A percentile compares a stretch with the other conserved stretches of the same genome.
Conservation (phyloP, 1,140 invertebrate species). For the Epicauta chinensis region DNA sequence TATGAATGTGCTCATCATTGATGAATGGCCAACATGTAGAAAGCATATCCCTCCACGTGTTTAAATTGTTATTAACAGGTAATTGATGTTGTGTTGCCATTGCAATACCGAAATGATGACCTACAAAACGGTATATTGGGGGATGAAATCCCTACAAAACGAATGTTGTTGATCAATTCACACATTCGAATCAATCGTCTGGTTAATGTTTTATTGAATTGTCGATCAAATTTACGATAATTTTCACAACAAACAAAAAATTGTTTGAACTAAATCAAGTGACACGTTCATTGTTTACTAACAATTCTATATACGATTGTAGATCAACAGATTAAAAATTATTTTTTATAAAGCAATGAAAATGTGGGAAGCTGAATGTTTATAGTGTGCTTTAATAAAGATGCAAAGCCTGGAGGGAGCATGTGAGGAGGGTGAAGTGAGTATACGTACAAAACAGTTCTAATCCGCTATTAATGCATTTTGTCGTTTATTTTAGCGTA, state of each 20-base stretch:
- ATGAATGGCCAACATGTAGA: slow-evolving; percentile 22
- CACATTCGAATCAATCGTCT: not conserved
- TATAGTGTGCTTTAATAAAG: slow-evolving; percentile 43
- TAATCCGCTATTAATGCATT: too few species aligned
- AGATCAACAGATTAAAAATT: slow-evolving; percentile 4
- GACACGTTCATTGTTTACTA: not conserved
- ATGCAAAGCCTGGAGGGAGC: slow-evolving; percentile 57
- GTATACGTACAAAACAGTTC: slow-evolving; percentile 27
- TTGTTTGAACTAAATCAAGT: too few species aligned
- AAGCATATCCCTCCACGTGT: slow-evolving; percentile 1
- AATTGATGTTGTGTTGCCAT: slow-evolving; percentile 2
- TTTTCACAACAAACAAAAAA: not conserved
- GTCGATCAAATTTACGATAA: not conserved
- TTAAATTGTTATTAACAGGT: slow-evolving; percentile 8
- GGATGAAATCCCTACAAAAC: slow-evolving; percentile 21
- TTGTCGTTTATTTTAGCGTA: slow-evolving; percentile 27
- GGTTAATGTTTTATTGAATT: not conserved
- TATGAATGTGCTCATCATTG: slow-evolving; percentile 25
- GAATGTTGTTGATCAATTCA: slow-evolving; percentile 23
- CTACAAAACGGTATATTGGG: slow-evolving; percentile 28
- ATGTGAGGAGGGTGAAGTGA: slow-evolving; percentile 57
- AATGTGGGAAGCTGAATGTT: slow-evolving; percentile 42
- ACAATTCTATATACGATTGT: not conserved
- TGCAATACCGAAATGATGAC: slow-evolving; percentile 15
- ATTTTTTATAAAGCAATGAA: slow-evolving; percentile 18